phyloP scores from a whole-genome alignment of 2,797 vertebrate species.

The Propithecus deckenii region DNA sequence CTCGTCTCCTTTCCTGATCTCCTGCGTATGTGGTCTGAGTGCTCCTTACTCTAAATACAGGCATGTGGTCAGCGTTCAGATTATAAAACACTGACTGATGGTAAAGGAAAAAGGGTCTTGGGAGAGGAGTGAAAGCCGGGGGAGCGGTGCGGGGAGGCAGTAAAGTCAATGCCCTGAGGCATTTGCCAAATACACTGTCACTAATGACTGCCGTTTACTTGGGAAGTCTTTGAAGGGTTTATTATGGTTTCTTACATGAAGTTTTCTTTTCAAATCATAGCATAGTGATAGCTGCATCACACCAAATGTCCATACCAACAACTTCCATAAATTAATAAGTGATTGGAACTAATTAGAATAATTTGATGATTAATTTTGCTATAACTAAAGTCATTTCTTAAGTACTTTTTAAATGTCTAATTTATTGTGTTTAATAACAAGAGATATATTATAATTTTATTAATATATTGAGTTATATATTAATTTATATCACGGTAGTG shows the following conservation, averaged over 20 bases:
- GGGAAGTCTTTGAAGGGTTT: not conserved
- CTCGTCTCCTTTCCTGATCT: not conserved
- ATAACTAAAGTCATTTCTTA: not conserved
- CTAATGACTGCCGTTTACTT: not conserved
- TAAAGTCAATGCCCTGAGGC: not conserved
- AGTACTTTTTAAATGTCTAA: not conserved
- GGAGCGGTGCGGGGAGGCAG: not conserved
- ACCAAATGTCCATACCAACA: not conserved
- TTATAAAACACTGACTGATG: not conserved
- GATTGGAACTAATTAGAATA: not conserved
- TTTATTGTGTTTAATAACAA: not conserved
- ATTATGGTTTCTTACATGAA: not conserved
- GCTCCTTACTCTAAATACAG: not conserved
- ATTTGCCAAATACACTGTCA: not conserved
- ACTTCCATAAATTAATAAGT: not conserved
- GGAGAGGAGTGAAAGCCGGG: not conserved
- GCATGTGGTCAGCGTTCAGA: not conserved
- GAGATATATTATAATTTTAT: not conserved
- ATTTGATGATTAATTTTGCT: not conserved
- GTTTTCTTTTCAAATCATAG: not conserved
- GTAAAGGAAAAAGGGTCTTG: not conserved
- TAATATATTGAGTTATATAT: not conserved
- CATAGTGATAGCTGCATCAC: not conserved
- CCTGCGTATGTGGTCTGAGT: not conserved
- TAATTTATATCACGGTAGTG: not conserved